Base-by-base conservation (phyloP, 2,797 vertebrate species). In the Xenops minutus region DNA sequence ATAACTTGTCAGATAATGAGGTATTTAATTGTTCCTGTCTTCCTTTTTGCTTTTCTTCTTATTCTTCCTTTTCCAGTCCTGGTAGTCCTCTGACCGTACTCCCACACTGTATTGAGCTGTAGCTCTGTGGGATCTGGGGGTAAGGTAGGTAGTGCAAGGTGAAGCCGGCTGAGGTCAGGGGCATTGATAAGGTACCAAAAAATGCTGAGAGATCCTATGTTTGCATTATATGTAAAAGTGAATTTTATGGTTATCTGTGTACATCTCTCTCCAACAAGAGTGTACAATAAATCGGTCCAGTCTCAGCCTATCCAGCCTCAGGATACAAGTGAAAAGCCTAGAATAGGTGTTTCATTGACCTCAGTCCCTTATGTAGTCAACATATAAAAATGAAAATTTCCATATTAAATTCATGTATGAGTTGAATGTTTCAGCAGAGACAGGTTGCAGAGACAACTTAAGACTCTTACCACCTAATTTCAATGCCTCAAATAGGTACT, bases 51-150 rank as follows among this genome's bases (percentile, higher is more conserved):
- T n/a, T n/a, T n/a, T n/a, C n/a, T n/a, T n/a, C n/a, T n/a, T n/a
- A n/a, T n/a, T n/a, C n/a, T n/a, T n/a, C n/a, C n/a, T n/a, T n/a
- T n/a, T n/a, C n/a, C n/a, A n/a, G n/a, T n/a, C n/a, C n/a, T n/a
- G n/a, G n/a, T n/a, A n/a, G n/a, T n/a, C n/a, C n/a, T n/a, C n/a
- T n/a, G n/a, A n/a, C n/a, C n/a, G n/a, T n/a, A n/a, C n/a, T n/a
- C n/a, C n/a, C n/a, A n/a, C n/a, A n/a, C n/a, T n/a, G n/a, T 26
- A 11, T 13, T 43, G 36, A 63, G 9, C 30, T 16, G 3, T 24
- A 29, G 4, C 5, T 51, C 12, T 37, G 6, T 27, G 34, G 48
- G 39, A 55, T 0, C 0, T 13, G 5, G 4, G 17, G 8, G 5
- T 1, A 6, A 62, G 7, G 16, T 46, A 12, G 12, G 22, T 54